Base-by-base conservation (phyloP, 2,797 vertebrate species). In the Selene dorsalis region DNA sequence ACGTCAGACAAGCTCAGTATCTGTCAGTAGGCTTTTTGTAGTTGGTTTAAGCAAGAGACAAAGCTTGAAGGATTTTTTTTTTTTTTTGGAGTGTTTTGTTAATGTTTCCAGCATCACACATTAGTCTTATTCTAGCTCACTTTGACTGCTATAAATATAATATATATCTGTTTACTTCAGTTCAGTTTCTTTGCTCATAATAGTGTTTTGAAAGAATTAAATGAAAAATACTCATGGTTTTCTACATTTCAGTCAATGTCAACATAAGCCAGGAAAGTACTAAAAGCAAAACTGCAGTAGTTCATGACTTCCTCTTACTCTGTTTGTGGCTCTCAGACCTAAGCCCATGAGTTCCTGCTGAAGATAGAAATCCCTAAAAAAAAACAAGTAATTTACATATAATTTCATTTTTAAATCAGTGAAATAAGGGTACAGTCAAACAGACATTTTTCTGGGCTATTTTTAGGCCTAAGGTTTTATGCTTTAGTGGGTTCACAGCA, bases 1-100 rank as follows among this genome's bases (percentile, higher is more conserved):
- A 92, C 96, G 96, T 94, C 79, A 82, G 87, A 83, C 41, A 20
- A 58, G 14, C 38, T 13, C 4, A 41, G 4, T 16, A 32, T 58
- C 50, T 57, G 39, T 24, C 60, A 57, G 11, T n/a, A 45, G 8
- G n/a, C 50, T 11, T 57, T 3, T 28, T 59, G 12, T 38, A 39
- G 22, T 30, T 24, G n/a, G 3, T 68, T 61, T 39, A n/a, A 73
- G 52, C 20, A 35, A 52, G 18, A 64, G 14, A 41, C 17, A 26
- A 39, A 20, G 0, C 8, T 45, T 45, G 18, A 57, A 57, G 4
- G 22, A 6, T 11, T 35, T 35, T 35, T 32, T 35, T 35, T 35
- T 8, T n/a, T n/a, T n/a, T 28, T 38, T 16, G 30, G 7, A 16
- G 22, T 24, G 4, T 30, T 12, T 4, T 66, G 16, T n/a, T 39